These are phyloP conservation scores for Botia kubotai DNA, from an alignment of 2,797 vertebrate genomes.

Conservation along the genomic window DNA sequence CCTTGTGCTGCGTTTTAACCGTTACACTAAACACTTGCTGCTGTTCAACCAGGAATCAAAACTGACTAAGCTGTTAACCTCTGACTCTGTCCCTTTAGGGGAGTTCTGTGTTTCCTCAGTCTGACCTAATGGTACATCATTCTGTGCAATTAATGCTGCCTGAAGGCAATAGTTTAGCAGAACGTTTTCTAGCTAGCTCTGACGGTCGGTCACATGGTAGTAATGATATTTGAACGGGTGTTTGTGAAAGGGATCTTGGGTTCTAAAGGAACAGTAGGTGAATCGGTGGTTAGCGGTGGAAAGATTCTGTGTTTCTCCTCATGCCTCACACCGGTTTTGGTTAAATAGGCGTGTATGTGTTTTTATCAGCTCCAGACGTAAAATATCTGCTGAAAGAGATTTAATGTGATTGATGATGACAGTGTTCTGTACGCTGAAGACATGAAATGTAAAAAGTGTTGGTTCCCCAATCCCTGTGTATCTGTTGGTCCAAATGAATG, in stretches of 20 bases:
- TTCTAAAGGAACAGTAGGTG: slow-evolving; percentile 71
- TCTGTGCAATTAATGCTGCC: slow-evolving; percentile 9
- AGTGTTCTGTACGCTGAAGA: slow-evolving; percentile 12
- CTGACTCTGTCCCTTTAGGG: neutral
- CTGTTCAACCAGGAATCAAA: slow-evolving; percentile 24
- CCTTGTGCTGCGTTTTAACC: neutral
- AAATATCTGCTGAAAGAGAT: slow-evolving; percentile 28
- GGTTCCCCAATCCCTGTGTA: slow-evolving; percentile 9
- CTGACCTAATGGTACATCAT: slow-evolving; percentile 9
- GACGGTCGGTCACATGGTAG: slow-evolving; percentile 5
- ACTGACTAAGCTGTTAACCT: slow-evolving; percentile 19
- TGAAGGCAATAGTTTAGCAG: slow-evolving; percentile 1
- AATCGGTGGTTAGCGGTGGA: slow-evolving; percentile 59
- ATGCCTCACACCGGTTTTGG: no score
- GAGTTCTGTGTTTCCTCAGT: neutral
- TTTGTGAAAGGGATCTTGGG: slow-evolving; percentile 38
- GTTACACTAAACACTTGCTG: neutral
- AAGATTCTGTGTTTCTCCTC: slow-evolving; percentile 31
- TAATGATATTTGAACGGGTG: slow-evolving; percentile 18
- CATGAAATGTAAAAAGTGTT: slow-evolving; percentile 23
- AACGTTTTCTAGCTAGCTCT: slow-evolving; percentile 43
- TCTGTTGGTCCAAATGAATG: slow-evolving; percentile 43
- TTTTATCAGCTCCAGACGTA: no score
- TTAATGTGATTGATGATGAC: slow-evolving; percentile 7
- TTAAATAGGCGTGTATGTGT: neutral